Percentiles rank a stretch among this genome's conserved stretches.
Evolutionary conservation across 2,797 vertebrate species (phyloP).

Genomic region (Phataginus tricuspis): DNA sequence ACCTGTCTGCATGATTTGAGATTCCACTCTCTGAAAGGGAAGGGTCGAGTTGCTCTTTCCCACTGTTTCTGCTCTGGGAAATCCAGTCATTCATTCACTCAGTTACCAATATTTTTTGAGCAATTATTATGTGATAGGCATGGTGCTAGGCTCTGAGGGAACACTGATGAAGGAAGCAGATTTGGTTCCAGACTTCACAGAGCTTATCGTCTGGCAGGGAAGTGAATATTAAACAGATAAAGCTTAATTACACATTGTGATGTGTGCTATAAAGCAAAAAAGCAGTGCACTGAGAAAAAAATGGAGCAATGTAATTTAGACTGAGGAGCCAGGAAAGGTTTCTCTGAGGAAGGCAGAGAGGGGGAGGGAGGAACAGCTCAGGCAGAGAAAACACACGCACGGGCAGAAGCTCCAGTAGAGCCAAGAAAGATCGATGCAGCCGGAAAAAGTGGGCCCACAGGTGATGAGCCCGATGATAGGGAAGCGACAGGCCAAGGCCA

Average conservation of each 20-base stretch:
- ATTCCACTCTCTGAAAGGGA: background rate
- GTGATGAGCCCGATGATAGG: background rate
- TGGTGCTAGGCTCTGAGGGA: background rate
- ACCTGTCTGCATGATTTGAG: background rate
- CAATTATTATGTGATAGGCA: background rate
- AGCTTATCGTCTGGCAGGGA: background rate
- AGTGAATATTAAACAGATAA: background rate
- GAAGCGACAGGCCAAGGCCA: background rate
- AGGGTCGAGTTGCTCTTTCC: background rate
- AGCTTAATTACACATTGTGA: background rate
- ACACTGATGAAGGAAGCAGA: background rate
- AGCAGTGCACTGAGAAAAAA: background rate
- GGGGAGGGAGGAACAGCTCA: background rate
- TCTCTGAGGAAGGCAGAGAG: background rate
- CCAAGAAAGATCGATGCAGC: background rate
- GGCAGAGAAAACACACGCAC: background rate
- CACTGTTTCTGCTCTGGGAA: constrained; percentile 38
- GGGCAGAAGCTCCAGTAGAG: background rate
- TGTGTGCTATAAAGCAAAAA: background rate
- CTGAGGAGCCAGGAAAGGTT: background rate
- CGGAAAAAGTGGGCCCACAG: background rate
- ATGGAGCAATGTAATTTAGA: background rate
- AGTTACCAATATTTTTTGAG: background rate
- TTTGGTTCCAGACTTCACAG: background rate
- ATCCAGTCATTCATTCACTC: background rate